Evolutionary conservation across 2,113 vertebrate species (phyloP).

Genomic region (Chloebia gouldiae): DNA sequence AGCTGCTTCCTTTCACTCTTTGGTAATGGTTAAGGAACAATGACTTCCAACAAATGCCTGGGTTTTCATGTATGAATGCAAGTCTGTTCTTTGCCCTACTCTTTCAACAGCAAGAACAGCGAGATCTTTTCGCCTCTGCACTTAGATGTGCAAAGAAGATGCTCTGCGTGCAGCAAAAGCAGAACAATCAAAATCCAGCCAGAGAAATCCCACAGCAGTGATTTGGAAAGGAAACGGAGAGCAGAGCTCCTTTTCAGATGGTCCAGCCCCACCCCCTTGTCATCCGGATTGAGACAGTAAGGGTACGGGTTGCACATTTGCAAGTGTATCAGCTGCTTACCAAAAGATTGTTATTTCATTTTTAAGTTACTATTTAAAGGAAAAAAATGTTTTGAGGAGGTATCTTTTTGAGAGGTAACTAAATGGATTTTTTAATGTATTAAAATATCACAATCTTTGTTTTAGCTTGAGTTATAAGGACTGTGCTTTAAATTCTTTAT

Average conservation of each 20-base stretch:
- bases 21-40: slow-evolving; percentile 28
- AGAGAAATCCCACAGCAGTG: slow-evolving; percentile 56
- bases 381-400: background rate
- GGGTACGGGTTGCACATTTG: slow-evolving; percentile 43
- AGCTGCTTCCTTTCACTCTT: slow-evolving; percentile 53
- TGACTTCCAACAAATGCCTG: slow-evolving; percentile 47
- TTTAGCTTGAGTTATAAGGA: background rate
- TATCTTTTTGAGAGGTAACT: background rate
- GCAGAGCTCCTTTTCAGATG: slow-evolving; percentile 62
- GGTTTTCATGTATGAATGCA: slow-evolving; percentile 52
- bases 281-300: slow-evolving; percentile 43
- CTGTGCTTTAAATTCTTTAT: background rate
- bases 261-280: slow-evolving; percentile 41
- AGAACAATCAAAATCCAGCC: slow-evolving; percentile 56
- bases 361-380: background rate
- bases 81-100: slow-evolving; percentile 25
- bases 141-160: slow-evolving; percentile 65
- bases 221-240: slow-evolving; percentile 25
- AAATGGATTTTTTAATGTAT: background rate
- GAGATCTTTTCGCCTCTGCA: slow-evolving; percentile 26
- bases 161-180: slow-evolving; percentile 50
- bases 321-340: slow-evolving; percentile 60
- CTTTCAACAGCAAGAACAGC: slow-evolving; percentile 5
- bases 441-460: slow-evolving; percentile 26
- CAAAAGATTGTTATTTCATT: slow-evolving; percentile 1